phyloP scores from a whole-genome alignment of 2,797 vertebrate genomes.

The Lepus oiostolus region DNA sequence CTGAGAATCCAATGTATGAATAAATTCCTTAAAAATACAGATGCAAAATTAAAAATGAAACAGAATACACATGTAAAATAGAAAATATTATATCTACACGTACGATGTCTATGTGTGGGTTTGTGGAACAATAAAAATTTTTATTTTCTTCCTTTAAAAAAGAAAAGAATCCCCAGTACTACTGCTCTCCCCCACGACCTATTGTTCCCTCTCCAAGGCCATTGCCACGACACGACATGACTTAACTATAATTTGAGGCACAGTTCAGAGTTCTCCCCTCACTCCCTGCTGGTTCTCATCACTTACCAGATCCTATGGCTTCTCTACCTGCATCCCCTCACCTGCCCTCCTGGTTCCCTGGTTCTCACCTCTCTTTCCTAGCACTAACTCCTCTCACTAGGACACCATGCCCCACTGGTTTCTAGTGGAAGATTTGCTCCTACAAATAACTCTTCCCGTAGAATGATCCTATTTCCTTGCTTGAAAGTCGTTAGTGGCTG shows the following conservation, averaged over 20 bases:
- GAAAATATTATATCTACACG: too few relatives aligned
- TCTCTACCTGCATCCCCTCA: not conserved
- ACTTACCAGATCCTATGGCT: not conserved
- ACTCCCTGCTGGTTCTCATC: not conserved
- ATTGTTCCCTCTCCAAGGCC: not conserved
- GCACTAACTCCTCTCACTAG: not conserved
- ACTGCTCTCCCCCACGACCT: not conserved
- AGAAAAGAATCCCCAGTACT: not conserved
- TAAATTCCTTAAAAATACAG: too few relatives aligned
- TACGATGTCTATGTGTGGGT: too few relatives aligned
- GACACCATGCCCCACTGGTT: not conserved
- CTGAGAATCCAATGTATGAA: too few relatives aligned
- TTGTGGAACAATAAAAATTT: too few relatives aligned
- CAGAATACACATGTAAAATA: too few relatives aligned
- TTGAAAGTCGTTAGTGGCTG: not conserved
- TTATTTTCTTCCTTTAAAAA: too few relatives aligned
- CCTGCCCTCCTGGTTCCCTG: not conserved
- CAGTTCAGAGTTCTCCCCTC: not conserved
- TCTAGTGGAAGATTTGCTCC: not conserved
- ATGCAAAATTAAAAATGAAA: too few relatives aligned
- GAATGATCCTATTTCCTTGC: not conserved
- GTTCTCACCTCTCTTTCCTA: not conserved
- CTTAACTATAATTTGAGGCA: not conserved
- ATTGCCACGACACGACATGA: not conserved
- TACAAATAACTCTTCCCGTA: not conserved